phyloP scores from a whole-genome alignment of 2,888 invertebrate species.

The Antitype chi region DNA sequence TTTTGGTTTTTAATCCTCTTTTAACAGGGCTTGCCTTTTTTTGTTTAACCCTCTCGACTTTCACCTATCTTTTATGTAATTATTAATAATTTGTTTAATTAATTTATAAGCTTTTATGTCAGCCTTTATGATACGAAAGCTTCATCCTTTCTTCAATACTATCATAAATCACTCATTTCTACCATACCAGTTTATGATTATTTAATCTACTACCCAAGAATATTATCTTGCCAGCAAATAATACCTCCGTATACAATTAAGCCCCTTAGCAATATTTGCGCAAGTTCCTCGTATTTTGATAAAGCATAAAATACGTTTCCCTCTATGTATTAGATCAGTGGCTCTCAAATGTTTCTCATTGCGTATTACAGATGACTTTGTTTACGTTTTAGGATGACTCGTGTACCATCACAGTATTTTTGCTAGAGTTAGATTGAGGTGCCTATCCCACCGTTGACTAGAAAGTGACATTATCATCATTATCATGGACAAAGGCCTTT shows the following conservation, averaged over 20 bases:
- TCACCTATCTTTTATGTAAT: too few relatives aligned
- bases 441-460: not conserved
- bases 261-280: conserved; percentile 51
- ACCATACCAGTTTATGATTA: conserved; percentile 21
- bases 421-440: not conserved
- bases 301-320: conserved; percentile 60
- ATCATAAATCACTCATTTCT: not conserved
- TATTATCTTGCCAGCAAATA: conserved; percentile 53
- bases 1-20: not conserved
- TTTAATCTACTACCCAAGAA: conserved; percentile 36
- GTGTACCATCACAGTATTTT: not conserved
- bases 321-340: conserved; percentile 36
- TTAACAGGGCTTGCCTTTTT: not conserved
- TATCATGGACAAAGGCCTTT: too few relatives aligned
- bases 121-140: too few relatives aligned
- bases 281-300: conserved; percentile 57
- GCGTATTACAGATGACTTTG: not conserved
- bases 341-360: conserved; percentile 27
- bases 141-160: not conserved
- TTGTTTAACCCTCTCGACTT: not conserved
- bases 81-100: too few relatives aligned
- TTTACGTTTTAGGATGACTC: not conserved
- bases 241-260: conserved; percentile 54
- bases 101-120: not conserved
- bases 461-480: not conserved